Evolutionary conservation across 2,888 invertebrate species (phyloP).

Genomic region (Acanthococcus lagerstroemiae): DNA sequence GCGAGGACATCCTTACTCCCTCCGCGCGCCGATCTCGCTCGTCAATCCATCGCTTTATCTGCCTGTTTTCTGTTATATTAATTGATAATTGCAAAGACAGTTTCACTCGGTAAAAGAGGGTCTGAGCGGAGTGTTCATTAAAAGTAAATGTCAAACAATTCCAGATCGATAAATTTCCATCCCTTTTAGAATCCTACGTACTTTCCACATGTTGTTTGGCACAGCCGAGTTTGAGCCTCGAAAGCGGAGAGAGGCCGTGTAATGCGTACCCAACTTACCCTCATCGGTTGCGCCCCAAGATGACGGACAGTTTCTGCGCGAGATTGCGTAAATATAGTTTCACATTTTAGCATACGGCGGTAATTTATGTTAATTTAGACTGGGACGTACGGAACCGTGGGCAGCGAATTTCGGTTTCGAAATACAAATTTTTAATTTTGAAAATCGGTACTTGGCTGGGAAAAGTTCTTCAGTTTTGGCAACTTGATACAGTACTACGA

Average conservation of each 20-base stretch:
- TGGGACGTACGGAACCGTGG: too few relatives aligned
- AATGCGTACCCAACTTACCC: neutral
- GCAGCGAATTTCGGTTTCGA: too few relatives aligned
- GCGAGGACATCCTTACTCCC: slow-evolving; percentile 16
- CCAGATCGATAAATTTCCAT: slow-evolving; percentile 30
- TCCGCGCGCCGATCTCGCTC: neutral
- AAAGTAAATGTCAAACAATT: slow-evolving; percentile 30
- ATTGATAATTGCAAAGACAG: slow-evolving; percentile 31
- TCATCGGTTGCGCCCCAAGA: neutral
- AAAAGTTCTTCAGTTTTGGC: too few relatives aligned
- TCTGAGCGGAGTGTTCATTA: slow-evolving; percentile 16
- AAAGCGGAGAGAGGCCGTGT: neutral
- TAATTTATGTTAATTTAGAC: too few relatives aligned
- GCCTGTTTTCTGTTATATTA: slow-evolving; percentile 31
- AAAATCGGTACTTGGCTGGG: too few relatives aligned
- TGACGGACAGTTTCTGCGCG: neutral
- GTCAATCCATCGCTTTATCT: slow-evolving; percentile 23
- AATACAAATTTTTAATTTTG: too few relatives aligned
- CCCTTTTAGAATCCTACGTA: slow-evolving; percentile 12
- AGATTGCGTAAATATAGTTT: too few relatives aligned
- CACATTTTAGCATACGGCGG: too few relatives aligned
- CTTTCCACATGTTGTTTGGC: neutral
- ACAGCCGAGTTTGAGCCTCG: neutral
- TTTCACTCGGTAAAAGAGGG: slow-evolving; percentile 14
- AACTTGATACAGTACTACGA: too few relatives aligned